Conservation (phyloP, 1,140 invertebrate genomes). For the Vanessa tameamea region DNA sequence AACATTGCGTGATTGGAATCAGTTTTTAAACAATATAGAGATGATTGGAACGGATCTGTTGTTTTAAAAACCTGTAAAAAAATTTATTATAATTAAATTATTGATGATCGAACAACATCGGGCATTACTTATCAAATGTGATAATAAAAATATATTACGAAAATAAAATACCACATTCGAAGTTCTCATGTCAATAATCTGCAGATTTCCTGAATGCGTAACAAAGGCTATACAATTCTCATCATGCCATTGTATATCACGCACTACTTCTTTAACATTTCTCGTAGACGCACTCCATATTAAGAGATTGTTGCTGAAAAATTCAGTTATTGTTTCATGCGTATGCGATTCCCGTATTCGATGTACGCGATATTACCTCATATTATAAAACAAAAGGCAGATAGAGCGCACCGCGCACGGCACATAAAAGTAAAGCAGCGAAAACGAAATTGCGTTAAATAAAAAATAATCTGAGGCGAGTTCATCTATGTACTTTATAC, state of each 20-base stretch:
- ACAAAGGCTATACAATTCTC: constrained; percentile 53
- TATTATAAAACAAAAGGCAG: no score
- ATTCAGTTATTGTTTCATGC: not conserved
- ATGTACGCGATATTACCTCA: no score
- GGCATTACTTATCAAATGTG: not conserved
- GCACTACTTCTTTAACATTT: constrained; percentile 41
- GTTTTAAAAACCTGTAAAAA: constrained; percentile 55
- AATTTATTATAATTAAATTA: not conserved
- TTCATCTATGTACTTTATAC: no score
- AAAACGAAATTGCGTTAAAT: no score
- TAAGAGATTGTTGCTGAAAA: constrained; percentile 7
- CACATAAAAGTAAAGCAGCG: no score
- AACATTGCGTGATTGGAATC: constrained; percentile 54
- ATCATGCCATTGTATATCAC: constrained; percentile 61
- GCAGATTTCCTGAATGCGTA: constrained; percentile 51
- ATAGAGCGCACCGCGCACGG: no score
- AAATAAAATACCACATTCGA: constrained; percentile 43
- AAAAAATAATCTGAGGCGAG: no score
- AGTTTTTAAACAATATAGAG: constrained; percentile 63
- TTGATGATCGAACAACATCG: not conserved
- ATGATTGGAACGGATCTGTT: constrained; percentile 60
- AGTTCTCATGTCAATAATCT: constrained; percentile 53
- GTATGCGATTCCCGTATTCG: no score
- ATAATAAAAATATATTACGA: not conserved
- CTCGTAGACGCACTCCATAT: not conserved